phyloP scores from a whole-genome alignment of 2,888 invertebrate species.

The Stenotaenia linearis region DNA sequence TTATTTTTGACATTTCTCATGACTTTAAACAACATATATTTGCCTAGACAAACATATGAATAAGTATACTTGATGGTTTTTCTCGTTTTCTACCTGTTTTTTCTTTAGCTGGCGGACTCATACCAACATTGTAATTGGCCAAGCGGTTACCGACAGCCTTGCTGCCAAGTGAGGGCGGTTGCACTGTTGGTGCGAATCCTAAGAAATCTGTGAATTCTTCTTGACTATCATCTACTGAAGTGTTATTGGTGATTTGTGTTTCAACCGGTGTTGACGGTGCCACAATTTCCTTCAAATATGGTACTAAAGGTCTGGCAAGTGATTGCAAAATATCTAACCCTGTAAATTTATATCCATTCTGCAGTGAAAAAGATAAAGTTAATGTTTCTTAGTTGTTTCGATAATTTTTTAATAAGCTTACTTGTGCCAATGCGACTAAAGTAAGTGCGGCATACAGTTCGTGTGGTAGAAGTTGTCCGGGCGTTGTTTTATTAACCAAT shows the following conservation, averaged over 20 bases:
- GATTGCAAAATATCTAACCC: conserved; percentile 32
- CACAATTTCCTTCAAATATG: conserved; percentile 10
- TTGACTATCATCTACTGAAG: not conserved
- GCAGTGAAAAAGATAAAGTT: too few relatives aligned
- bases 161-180: not conserved
- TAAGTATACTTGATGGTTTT: not conserved
- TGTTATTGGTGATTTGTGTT: not conserved
- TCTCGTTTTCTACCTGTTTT: not conserved
- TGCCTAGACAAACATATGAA: too few relatives aligned
- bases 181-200: not conserved
- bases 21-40: too few relatives aligned
- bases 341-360: conserved; percentile 33
- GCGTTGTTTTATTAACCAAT: conserved; percentile 48
- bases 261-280: not conserved
- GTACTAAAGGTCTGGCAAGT: conserved; percentile 28
- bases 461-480: conserved; percentile 48
- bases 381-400: too few relatives aligned
- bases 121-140: conserved; percentile 19
- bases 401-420: too few relatives aligned
- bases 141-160: not conserved
- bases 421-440: conserved; percentile 51
- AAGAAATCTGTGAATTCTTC: not conserved
- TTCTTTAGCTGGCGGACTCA: not conserved
- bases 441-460: conserved; percentile 52
- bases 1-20: too few relatives aligned